Evolutionary conservation across 2,113 vertebrate genomes (phyloP).

Genomic region (Cavia porcellus): DNA sequence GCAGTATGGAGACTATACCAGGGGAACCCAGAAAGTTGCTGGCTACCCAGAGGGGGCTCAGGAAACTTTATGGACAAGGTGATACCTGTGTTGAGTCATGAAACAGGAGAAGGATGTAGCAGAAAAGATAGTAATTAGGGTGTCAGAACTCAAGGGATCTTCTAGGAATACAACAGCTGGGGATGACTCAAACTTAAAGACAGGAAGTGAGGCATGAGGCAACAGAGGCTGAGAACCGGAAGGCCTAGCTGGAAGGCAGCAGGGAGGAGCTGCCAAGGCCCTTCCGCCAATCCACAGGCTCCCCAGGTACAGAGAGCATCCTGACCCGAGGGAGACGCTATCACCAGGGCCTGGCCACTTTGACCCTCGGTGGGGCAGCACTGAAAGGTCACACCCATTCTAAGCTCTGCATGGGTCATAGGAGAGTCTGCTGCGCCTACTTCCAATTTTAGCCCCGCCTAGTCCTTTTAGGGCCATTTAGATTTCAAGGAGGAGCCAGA

Average conservation of each 20-base stretch:
- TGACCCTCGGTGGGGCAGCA: background rate
- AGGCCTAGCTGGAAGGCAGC: rapidly evolving
- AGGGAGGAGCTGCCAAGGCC: background rate
- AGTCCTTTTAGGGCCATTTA: background rate
- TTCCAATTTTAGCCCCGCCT: background rate
- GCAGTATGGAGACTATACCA: background rate
- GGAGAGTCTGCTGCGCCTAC: background rate
- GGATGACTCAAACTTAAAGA: background rate
- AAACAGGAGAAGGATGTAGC: background rate
- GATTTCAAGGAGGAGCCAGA: background rate
- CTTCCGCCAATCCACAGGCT: rapidly evolving
- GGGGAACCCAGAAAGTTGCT: too few species aligned
- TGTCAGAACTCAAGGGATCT: background rate
- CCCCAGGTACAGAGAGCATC: background rate
- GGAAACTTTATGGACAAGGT: background rate
- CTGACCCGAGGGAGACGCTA: rapidly evolving
- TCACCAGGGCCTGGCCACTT: background rate
- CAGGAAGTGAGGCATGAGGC: background rate
- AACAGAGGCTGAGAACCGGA: background rate
- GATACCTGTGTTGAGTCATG: background rate
- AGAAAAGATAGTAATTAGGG: background rate
- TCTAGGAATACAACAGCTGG: background rate
- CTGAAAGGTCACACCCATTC: background rate
- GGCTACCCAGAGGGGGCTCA: too few species aligned
- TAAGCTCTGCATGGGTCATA: background rate